Base-by-base conservation (phyloP, 2,888 invertebrate genomes). In the Drosophila ochracea region DNA sequence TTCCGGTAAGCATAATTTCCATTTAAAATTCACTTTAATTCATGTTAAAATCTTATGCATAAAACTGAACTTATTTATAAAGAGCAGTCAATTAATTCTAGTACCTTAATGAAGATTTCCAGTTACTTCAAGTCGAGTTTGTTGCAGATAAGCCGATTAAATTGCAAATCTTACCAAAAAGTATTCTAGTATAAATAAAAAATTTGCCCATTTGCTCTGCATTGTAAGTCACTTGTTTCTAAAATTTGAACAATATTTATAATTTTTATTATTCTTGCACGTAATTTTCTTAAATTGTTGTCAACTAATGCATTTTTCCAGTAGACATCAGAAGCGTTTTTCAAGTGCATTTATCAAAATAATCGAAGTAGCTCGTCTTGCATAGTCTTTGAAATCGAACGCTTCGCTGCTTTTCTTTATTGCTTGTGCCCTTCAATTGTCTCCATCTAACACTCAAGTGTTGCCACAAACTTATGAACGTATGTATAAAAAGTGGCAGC, bases 371-470 rank as follows among this genome's bases (percentile, higher is more conserved):
- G 63, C 74, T 73, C 39, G 33, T 69, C 53, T 81, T 68, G 57
- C 50, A 67, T 25, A 37, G 65, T 49, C 71, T 68, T 57, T 78
- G 71, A 78, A 81, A 81, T 71, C 61, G 19, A 55, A 81, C 54
- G 79, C 82, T 64, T 25, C 52, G 82, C 31, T 80, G 81, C 53
- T 64, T 39, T 28, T 25, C 52, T 68, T 63, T 74, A 82, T 69
- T 73, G 67, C 50, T 37, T 39, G 25, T 80, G 74, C 85, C 76
- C 84, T 86, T 73, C 74, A 83, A 78, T 83, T 86, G 77, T 69
- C 72, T 78, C 37, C 64, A 65, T 54, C 49, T 61, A 70, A 61
- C 50, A 68, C 72, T 60, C 62, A 71, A 83, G 65, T 70, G 77
- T 65, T 52, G 60, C 65, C 64, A 25, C 58, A 71, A 35, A 50